These are phyloP conservation scores for Drosophila mayri DNA, from an alignment of 1,140 invertebrate species.

Conservation along the genomic window DNA sequence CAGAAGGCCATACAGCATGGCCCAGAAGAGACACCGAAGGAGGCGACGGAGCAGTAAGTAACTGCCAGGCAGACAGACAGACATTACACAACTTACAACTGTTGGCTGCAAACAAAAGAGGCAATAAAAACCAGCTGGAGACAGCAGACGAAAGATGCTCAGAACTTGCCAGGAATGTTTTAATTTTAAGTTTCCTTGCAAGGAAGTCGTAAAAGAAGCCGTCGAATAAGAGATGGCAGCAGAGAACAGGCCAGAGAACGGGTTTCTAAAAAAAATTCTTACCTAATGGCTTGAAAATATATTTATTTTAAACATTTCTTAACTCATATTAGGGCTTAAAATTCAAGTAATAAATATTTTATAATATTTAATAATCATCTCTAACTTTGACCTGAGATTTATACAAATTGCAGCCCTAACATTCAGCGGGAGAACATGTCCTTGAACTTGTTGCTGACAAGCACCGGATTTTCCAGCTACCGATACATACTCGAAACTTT, in stretches of 20 bases:
- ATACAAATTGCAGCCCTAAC: slow-evolving; percentile 38
- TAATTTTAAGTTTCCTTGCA: slow-evolving; percentile 63
- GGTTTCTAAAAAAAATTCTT: not conserved
- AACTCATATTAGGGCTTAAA: not conserved
- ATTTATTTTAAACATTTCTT: not conserved
- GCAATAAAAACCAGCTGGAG: slow-evolving; percentile 52
- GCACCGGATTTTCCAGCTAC: slow-evolving; percentile 10
- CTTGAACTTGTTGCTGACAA: slow-evolving; percentile 64
- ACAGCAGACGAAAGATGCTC: slow-evolving; percentile 17
- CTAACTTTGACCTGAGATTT: slow-evolving; percentile 20
- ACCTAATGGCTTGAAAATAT: not conserved
- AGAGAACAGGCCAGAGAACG: not conserved
- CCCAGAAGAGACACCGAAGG: not conserved
- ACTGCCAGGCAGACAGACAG: slow-evolving; percentile 41
- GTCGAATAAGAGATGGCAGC: slow-evolving; percentile 20
- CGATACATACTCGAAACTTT: slow-evolving; percentile 24
- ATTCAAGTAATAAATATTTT: not conserved
- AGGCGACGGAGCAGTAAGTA: slow-evolving; percentile 38
- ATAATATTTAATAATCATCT: not conserved
- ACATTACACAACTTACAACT: slow-evolving; percentile 53
- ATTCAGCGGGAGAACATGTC: slow-evolving; percentile 20
- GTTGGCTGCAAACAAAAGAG: slow-evolving; percentile 40
- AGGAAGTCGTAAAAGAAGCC: slow-evolving; percentile 14
- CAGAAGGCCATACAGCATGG: slow-evolving; percentile 18
- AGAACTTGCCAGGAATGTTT: slow-evolving; percentile 67